Evolutionary conservation across 2,113 vertebrate genomes (phyloP).

Genomic region (Pungitius pungitius): DNA sequence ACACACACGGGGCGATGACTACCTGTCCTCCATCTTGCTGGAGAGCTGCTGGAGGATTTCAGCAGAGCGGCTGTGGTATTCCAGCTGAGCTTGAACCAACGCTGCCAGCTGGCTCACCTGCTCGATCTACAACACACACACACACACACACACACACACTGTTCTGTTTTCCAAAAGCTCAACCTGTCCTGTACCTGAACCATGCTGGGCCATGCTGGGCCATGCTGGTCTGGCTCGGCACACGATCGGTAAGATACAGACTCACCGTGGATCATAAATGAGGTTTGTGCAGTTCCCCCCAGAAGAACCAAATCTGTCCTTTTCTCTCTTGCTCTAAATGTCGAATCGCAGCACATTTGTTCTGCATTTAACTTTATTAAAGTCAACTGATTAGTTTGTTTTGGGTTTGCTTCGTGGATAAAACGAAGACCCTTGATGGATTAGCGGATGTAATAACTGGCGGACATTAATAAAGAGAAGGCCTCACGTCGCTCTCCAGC

Average conservation of each 20-base stretch:
- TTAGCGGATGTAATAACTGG: background rate
- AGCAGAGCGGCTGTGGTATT: constrained; percentile 91
- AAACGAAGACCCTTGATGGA: background rate
- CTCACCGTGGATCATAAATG: background rate
- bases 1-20: background rate
- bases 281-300: background rate
- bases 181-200: background rate
- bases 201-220: constrained; percentile 23
- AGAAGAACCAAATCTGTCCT: background rate
- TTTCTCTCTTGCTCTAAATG: background rate
- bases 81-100: constrained; percentile 92
- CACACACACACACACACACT: constrained; percentile 3
- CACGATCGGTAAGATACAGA: background rate
- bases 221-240: constrained; percentile 8
- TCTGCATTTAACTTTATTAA: background rate
- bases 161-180: background rate
- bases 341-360: background rate
- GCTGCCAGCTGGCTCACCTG: constrained; percentile 97
- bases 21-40: constrained; percentile 93
- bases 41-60: constrained; percentile 93
- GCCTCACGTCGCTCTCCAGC: constrained; percentile 94
- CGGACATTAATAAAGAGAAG: background rate
- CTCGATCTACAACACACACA: constrained; percentile 85
- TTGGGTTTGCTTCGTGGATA: background rate
- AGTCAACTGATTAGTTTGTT: background rate